phyloP scores from a whole-genome alignment of 2,888 invertebrate genomes.

The Icerya purchasi region DNA sequence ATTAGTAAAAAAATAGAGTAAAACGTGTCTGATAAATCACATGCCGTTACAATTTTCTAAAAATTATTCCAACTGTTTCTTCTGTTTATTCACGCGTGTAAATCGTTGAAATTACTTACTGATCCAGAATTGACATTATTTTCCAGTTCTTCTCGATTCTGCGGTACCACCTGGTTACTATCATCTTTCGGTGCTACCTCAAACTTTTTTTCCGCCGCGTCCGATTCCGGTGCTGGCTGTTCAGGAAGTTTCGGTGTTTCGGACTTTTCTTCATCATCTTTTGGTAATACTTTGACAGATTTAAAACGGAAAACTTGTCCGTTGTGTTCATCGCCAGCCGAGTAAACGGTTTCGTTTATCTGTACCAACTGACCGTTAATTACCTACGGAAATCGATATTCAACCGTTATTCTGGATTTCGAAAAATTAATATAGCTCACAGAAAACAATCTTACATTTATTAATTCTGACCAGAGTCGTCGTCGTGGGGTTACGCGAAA shows the following conservation, averaged over 20 bases:
- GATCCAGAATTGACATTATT: not conserved
- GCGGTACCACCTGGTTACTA: not conserved
- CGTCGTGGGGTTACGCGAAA: no score
- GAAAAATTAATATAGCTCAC: no score
- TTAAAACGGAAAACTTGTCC: not conserved
- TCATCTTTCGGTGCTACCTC: no score
- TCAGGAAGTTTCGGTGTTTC: not conserved
- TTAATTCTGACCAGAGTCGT: no score
- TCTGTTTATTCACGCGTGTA: not conserved
- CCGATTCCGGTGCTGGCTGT: no score
- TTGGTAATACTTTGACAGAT: not conserved
- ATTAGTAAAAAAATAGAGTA: no score
- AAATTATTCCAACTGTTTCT: no score
- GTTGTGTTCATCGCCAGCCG: not conserved
- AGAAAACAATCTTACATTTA: no score
- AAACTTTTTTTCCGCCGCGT: no score
- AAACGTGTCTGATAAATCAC: no score
- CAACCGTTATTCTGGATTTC: not conserved
- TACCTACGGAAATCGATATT: not conserved
- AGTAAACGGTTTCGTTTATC: not conserved
- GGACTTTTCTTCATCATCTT: not conserved
- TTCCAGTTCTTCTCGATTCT: not conserved
- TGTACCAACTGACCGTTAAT: not conserved
- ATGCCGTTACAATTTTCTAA: no score
- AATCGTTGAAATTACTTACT: not conserved